phyloP scores from a whole-genome alignment of 2,113 vertebrate genomes.

The Oreochromis niloticus region DNA sequence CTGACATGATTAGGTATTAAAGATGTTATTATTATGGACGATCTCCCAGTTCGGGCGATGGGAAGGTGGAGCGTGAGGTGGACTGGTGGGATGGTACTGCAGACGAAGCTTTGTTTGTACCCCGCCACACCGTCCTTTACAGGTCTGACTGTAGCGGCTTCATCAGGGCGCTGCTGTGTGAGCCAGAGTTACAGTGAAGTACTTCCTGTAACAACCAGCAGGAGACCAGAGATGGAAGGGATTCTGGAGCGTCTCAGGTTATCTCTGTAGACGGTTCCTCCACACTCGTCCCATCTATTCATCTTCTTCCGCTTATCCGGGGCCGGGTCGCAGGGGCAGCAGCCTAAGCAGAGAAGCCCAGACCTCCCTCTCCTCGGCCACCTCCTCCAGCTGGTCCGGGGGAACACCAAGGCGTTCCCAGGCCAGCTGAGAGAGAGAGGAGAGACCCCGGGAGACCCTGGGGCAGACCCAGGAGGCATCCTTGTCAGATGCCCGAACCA shows the following conservation, averaged over 20 bases:
- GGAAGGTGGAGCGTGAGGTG: neutral
- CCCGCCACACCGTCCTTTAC: neutral
- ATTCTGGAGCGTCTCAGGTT: neutral
- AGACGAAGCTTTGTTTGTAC: neutral
- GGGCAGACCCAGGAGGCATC: no score
- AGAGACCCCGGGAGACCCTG: no score
- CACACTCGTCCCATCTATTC: neutral
- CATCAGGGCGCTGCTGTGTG: neutral
- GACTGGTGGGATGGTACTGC: neutral
- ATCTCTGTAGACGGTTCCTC: neutral
- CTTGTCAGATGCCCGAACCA: no score
- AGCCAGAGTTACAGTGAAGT: neutral
- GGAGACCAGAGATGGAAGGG: neutral
- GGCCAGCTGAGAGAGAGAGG: neutral
- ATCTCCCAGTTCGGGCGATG: neutral
- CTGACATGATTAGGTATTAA: neutral
- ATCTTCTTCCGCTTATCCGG: rapidly evolving
- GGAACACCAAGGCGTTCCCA: neutral
- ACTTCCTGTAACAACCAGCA: neutral
- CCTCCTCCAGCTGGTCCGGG: rapidly evolving
- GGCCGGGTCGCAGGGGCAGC: rapidly evolving
- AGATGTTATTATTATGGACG: neutral
- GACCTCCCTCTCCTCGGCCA: rapidly evolving
- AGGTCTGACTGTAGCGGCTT: neutral
- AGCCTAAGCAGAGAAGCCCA: rapidly evolving